Conservation (phyloP, 1,140 invertebrate genomes). For the Cardiocondyla obscurior region DNA sequence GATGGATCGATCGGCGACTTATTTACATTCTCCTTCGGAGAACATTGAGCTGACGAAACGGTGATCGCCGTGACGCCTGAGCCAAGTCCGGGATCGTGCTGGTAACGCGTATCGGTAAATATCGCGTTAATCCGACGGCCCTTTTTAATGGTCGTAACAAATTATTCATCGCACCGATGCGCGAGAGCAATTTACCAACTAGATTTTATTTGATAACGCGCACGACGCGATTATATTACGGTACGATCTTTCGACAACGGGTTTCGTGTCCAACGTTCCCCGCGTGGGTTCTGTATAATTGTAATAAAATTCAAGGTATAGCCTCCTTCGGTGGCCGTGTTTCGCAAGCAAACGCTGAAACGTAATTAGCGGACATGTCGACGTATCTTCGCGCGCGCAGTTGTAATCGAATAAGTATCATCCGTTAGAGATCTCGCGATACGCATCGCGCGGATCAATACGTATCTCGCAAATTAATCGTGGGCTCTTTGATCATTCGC, state of each 20-base stretch:
- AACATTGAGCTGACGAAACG: no score
- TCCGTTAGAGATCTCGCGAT: slow-evolving; percentile 31
- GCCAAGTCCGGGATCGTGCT: no score
- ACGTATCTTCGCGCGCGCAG: not conserved
- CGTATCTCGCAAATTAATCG: slow-evolving; percentile 17
- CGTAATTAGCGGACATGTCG: slow-evolving; percentile 16
- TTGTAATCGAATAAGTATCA: slow-evolving; percentile 15
- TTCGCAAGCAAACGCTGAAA: not conserved
- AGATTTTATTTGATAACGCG: slow-evolving; percentile 52
- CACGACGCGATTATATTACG: not conserved
- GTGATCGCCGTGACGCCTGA: no score
- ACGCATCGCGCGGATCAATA: slow-evolving; percentile 34
- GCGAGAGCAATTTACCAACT: slow-evolving; percentile 48
- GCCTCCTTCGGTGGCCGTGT: not conserved
- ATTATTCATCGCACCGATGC: slow-evolving; percentile 8
- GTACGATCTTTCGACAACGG: slow-evolving; percentile 9
- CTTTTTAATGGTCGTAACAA: slow-evolving; percentile 42
- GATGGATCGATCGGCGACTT: not conserved
- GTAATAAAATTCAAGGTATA: not conserved
- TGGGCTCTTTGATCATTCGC: slow-evolving; percentile 36
- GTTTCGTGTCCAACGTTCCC: not conserved
- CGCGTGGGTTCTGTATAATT: slow-evolving; percentile 8
- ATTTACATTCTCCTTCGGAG: not conserved
- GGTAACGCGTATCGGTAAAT: not conserved
- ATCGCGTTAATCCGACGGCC: slow-evolving; percentile 26